These are phyloP conservation scores for Oenanthe melanoleuca DNA, from an alignment of 2,113 vertebrate species.

Conservation along the genomic window DNA sequence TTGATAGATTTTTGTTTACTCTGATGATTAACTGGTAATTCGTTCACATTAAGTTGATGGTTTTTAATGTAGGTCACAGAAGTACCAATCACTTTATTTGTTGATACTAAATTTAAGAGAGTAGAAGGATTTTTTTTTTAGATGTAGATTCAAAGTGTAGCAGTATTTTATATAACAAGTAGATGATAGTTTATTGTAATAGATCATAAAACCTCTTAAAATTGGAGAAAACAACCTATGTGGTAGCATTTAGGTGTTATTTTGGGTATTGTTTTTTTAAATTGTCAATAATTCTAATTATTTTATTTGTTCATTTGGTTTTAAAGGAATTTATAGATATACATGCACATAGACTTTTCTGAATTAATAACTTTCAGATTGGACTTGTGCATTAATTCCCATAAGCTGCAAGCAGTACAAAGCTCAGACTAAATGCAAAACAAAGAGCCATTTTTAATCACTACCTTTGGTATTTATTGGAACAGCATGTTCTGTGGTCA, in stretches of 20 bases:
- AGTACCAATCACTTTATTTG: constrained; percentile 37
- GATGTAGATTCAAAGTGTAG: background rate
- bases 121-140: background rate
- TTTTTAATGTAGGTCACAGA: constrained; percentile 43
- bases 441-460: background rate
- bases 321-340: background rate
- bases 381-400: background rate
- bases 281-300: background rate
- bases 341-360: background rate
- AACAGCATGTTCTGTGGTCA: background rate
- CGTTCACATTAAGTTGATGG: background rate
- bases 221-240: background rate
- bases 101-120: background rate
- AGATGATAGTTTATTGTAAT: background rate
- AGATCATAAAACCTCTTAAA: background rate
- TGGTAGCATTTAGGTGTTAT: background rate
- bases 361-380: background rate
- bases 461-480: background rate
- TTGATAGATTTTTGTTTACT: constrained; percentile 61
- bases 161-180: background rate
- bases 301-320: background rate
- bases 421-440: background rate
- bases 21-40: constrained; percentile 57
- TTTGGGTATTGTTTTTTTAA: background rate
- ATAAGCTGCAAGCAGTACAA: background rate